Evolutionary conservation across 2,888 invertebrate species (phyloP).

Genomic region (Physocephala rufipes): DNA sequence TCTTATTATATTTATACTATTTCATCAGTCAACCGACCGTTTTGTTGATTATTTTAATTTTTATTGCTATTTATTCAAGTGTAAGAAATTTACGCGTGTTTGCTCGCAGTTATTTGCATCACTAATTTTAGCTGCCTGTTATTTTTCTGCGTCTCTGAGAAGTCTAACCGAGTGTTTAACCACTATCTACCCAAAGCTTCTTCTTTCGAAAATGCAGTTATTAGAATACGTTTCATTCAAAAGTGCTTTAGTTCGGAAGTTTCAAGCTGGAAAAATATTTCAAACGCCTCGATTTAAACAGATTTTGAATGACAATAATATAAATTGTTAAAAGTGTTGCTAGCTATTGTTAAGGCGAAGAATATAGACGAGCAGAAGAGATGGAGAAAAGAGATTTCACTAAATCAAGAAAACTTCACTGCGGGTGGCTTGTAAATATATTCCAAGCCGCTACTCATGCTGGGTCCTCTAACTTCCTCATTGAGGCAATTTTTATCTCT

Average conservation of each 20-base stretch:
- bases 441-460: conserved; percentile 12
- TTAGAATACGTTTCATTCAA: not conserved
- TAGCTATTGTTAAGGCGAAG: too few relatives aligned
- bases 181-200: conserved; percentile 46
- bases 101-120: conserved; percentile 20
- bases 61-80: not conserved
- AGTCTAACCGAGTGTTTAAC: conserved; percentile 26
- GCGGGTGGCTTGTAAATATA: conserved; percentile 34
- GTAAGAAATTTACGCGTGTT: conserved; percentile 12
- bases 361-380: too few relatives aligned
- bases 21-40: too few relatives aligned
- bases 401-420: not conserved
- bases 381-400: not conserved
- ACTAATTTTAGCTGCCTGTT: conserved; percentile 27
- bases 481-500: not conserved
- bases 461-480: not conserved
- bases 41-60: too few relatives aligned
- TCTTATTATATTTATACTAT: too few relatives aligned
- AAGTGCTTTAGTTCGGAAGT: too few relatives aligned
- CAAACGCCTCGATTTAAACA: not conserved
- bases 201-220: conserved; percentile 59
- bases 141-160: conserved; percentile 42
- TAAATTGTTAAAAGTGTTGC: too few relatives aligned
- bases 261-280: too few relatives aligned
- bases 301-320: not conserved